Evolutionary conservation across 2,797 vertebrate genomes (phyloP).

Genomic region (Monodelphis domestica): DNA sequence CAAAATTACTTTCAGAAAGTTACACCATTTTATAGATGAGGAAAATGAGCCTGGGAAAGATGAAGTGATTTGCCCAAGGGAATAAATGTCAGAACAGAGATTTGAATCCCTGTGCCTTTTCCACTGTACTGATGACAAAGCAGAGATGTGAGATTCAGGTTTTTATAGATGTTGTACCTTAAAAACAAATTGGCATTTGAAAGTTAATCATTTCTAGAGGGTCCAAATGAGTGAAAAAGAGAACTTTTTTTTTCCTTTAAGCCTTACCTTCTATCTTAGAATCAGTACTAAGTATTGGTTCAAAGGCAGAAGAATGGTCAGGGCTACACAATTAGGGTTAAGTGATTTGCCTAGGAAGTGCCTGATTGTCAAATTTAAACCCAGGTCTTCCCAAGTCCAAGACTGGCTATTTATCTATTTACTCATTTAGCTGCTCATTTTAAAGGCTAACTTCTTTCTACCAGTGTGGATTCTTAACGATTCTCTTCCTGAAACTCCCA

Average conservation of each 20-base stretch:
- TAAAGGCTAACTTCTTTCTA: neutral
- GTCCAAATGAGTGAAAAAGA: neutral
- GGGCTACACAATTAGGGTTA: too few species aligned
- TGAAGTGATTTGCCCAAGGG: neutral
- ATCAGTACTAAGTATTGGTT: too few species aligned
- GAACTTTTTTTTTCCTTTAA: too few species aligned
- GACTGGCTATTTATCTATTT: too few species aligned
- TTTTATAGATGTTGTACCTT: neutral
- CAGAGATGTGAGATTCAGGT: neutral
- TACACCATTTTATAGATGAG: neutral
- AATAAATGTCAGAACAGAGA: neutral
- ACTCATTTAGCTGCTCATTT: too few species aligned
- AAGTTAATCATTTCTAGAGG: neutral
- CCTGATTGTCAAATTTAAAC: too few species aligned
- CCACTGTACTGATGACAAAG: neutral
- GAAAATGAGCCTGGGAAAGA: neutral
- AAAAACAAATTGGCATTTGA: neutral
- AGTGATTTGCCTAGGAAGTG: too few species aligned
- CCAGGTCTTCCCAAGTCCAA: too few species aligned
- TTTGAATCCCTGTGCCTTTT: neutral
- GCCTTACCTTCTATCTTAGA: too few species aligned
- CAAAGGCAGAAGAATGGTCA: too few species aligned
- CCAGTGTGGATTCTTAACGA: conserved; percentile 13
- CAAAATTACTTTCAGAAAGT: too few species aligned
- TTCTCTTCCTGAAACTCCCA: neutral